phyloP scores from a whole-genome alignment of 2,113 vertebrate genomes.

The Megaceryle torquata region DNA sequence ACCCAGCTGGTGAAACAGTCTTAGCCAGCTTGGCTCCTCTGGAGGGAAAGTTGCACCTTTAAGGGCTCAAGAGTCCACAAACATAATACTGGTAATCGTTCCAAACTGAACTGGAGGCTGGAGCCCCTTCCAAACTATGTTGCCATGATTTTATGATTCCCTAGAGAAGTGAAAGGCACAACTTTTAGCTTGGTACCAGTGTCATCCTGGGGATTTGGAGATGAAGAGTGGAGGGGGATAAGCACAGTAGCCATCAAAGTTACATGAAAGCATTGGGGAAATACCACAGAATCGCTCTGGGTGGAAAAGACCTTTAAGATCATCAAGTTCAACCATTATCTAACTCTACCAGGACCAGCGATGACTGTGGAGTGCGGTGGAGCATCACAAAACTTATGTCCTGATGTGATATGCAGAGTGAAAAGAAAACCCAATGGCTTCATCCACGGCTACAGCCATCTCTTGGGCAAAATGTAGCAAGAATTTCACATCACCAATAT shows the following conservation, averaged over 20 bases:
- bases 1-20: neutral
- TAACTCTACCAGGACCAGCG: no score
- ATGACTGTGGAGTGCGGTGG: neutral
- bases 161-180: neutral
- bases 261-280: neutral
- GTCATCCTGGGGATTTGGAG: neutral
- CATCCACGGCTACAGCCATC: neutral
- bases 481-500: rapidly evolving
- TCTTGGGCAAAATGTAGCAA: rapidly evolving
- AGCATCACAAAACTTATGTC: neutral
- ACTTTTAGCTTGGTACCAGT: neutral
- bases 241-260: neutral
- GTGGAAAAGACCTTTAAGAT: no score
- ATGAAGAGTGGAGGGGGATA: neutral
- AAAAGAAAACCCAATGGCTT: neutral
- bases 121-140: neutral
- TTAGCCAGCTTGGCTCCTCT: neutral
- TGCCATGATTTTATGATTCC: neutral
- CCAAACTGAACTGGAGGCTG: neutral
- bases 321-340: no score
- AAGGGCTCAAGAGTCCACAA: neutral
- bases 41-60: neutral
- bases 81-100: neutral
- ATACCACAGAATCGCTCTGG: neutral
- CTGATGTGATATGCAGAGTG: neutral